A percentile compares a stretch with the other conserved stretches of the same genome.
These are phyloP conservation scores for Cotesia glomerata DNA, from an alignment of 1,140 invertebrate species.

Conservation along the genomic window DNA sequence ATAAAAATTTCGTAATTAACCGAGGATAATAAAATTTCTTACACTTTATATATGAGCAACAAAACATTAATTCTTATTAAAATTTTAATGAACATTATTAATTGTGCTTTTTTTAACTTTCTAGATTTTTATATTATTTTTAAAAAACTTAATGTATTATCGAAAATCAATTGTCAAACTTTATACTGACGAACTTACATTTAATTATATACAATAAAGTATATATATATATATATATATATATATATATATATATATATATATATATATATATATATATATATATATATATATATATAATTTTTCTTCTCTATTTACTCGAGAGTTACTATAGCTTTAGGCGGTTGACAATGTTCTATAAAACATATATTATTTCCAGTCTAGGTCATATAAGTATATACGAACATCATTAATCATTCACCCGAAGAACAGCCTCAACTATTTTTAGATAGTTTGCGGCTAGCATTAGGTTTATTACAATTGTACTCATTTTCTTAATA, in stretches of 20 bases:
- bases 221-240: neutral
- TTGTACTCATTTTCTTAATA: conserved; percentile 22
- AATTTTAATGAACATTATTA: too few species aligned
- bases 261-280: neutral
- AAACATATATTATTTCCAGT: neutral
- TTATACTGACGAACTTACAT: neutral
- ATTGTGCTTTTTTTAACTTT: too few species aligned
- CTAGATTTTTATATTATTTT: too few species aligned
- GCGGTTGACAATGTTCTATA: conserved; percentile 1
- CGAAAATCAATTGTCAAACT: neutral
- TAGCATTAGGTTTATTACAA: conserved; percentile 49
- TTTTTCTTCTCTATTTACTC: conserved; percentile 15
- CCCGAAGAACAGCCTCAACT: conserved; percentile 42
- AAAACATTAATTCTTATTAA: too few species aligned
- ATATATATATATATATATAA: neutral
- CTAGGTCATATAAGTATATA: conserved; percentile 9
- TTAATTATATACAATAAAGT: neutral
- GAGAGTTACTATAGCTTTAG: conserved; percentile 34
- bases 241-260: conserved; percentile 5
- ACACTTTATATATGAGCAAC: too few species aligned
- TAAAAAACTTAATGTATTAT: too few species aligned
- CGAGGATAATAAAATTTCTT: too few species aligned
- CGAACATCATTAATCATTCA: conserved; percentile 55
- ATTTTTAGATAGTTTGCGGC: conserved; percentile 44
- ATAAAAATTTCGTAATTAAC: too few species aligned